These are phyloP conservation scores for Elephantulus edwardii DNA, from an alignment of 2,113 vertebrate genomes.

Conservation along the genomic window DNA sequence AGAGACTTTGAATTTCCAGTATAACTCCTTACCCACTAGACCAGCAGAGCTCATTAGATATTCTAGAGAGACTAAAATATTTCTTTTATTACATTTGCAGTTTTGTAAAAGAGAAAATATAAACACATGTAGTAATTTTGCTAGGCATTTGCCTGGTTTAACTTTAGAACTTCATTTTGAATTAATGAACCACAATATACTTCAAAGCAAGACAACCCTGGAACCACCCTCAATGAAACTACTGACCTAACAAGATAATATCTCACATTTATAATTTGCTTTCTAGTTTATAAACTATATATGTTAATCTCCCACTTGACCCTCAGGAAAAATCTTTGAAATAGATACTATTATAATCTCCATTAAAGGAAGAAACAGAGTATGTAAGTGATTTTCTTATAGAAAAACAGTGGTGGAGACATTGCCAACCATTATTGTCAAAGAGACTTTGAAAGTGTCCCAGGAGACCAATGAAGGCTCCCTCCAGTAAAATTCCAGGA, in stretches of 20 bases:
- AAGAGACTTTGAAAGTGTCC: background rate
- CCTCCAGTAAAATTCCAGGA: background rate
- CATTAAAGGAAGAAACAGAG: background rate
- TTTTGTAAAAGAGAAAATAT: background rate
- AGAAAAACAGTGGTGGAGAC: background rate
- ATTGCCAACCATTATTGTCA: background rate
- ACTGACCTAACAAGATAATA: background rate
- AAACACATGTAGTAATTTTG: background rate
- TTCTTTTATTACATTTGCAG: background rate
- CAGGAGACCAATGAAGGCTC: background rate
- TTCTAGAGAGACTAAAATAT: background rate
- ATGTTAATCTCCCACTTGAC: background rate
- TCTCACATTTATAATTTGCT: background rate
- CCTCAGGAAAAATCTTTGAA: constrained; percentile 2
- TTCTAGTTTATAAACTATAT: background rate
- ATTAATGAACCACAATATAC: background rate
- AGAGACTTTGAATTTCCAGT: no score
- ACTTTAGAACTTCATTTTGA: constrained; percentile 14
- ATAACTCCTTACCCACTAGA: no score
- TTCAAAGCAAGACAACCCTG: background rate
- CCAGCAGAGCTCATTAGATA: no score
- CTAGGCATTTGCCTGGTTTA: background rate
- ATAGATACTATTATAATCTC: background rate
- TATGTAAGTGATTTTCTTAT: background rate
- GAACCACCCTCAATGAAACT: background rate